Conservation (phyloP, 2,888 invertebrate genomes). For the Melinaea marsaeus region DNA sequence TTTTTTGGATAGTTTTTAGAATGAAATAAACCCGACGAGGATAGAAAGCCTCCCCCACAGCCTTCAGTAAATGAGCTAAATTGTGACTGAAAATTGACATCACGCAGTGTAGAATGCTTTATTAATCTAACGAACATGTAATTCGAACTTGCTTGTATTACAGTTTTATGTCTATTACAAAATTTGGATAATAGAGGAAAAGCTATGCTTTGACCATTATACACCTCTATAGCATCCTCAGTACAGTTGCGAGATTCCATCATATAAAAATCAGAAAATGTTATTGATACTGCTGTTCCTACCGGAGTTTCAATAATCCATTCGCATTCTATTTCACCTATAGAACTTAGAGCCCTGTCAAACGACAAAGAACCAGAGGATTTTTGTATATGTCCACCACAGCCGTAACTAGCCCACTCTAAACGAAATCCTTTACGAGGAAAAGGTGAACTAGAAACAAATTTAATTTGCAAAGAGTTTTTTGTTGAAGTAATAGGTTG, state of each 20-base stretch:
- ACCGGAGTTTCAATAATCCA: slow-evolving; percentile 85
- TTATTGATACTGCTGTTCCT: slow-evolving; percentile 80
- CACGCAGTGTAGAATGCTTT: slow-evolving; percentile 76
- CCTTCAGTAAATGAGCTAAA: slow-evolving; percentile 58
- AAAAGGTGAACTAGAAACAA: slow-evolving; percentile 78
- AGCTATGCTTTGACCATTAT: slow-evolving; percentile 80
- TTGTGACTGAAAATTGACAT: slow-evolving; percentile 80
- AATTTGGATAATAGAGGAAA: slow-evolving; percentile 78
- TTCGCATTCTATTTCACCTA: slow-evolving; percentile 79
- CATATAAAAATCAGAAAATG: slow-evolving; percentile 80
- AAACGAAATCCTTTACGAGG: slow-evolving; percentile 85
- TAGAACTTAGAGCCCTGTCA: slow-evolving; percentile 80
- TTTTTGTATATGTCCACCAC: slow-evolving; percentile 82
- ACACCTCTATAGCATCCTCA: slow-evolving; percentile 81
- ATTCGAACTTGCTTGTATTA: slow-evolving; percentile 81
- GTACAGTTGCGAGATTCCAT: slow-evolving; percentile 77
- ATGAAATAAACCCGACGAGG: slow-evolving; percentile 81
- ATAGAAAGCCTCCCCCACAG: slow-evolving; percentile 86
- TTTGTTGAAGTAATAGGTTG: slow-evolving; percentile 75
- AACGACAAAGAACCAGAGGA: slow-evolving; percentile 77
- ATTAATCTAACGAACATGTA: slow-evolving; percentile 83
- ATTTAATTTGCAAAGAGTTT: slow-evolving; percentile 80
- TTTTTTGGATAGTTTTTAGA: slow-evolving; percentile 91
- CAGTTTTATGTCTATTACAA: slow-evolving; percentile 74
- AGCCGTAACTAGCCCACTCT: slow-evolving; percentile 88